Evolutionary conservation across 2,113 vertebrate genomes (phyloP), one percentile per base, ranked within the genome.

Genomic region (Calyptomena viridis): DNA sequence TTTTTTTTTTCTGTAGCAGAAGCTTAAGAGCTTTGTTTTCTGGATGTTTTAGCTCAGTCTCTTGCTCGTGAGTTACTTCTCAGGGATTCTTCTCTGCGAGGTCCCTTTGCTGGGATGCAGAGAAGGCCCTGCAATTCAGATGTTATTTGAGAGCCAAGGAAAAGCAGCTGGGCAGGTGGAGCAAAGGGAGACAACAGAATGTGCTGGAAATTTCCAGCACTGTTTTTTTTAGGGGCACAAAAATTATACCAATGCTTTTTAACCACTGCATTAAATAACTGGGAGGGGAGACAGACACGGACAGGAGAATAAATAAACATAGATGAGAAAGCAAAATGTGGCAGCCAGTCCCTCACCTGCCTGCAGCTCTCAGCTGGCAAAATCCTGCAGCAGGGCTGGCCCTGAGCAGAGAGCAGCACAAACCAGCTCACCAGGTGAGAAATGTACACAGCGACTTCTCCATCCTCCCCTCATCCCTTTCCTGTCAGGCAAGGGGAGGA

Each of bases 121-220:
- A 56, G 5, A 3, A 85, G 37, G 44, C 60, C 11, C 68, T 44
- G 74, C 17, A 2, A 85, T 80, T 85, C 86, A n/a, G 72, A 81
- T 55, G 59, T 85, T 89, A 89, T 78, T 90, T 94, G 93, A 91
- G 86, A 93, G 58, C 76, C 76, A 53, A 66, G 75, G 67, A 49
- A 91, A 89, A 87, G 95, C 92, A 95, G 79, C 91, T 74, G 84
- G 81, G 89, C 95, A 96, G 95, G 91, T 96, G 91, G 85, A 91
- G 77, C 73, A 88, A 83, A 67, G 33, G 56, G 49, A 87, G 80
- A 87, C 53, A 89, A 77, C 11, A 90, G 98, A 98, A 98, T 95
- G 93, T 98, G 96, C 98, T 98, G 94, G 98, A 98, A 98, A 95
- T 83, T 97, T 96, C 92, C 72, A 93, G 75, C 33, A 24, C 35